Evolutionary conservation across 2,888 invertebrate genomes (phyloP).

Genomic region (Aethes cnicana): DNA sequence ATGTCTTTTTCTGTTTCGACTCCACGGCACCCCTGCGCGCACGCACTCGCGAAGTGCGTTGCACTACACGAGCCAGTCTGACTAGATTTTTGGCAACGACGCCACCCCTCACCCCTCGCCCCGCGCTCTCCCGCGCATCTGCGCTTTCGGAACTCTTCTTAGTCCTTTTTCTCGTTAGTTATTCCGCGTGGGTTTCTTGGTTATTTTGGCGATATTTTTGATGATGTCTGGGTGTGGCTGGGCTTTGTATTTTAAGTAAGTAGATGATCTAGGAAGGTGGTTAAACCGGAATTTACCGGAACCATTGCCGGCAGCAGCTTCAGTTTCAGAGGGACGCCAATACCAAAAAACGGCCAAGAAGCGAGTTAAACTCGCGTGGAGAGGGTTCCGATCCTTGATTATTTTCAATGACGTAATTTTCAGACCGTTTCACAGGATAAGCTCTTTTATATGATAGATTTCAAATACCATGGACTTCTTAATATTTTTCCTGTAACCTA

Average conservation of each 20-base stretch:
- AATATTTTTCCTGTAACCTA: too few relatives aligned
- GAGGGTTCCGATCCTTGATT: too few relatives aligned
- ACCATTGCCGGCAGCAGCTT: too few relatives aligned
- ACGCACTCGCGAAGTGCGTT: conserved; percentile 74
- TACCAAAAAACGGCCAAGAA: too few relatives aligned
- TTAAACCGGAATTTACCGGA: too few relatives aligned
- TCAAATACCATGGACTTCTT: too few relatives aligned
- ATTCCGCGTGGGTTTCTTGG: conserved; percentile 36
- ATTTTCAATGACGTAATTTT: too few relatives aligned
- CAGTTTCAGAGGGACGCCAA: too few relatives aligned
- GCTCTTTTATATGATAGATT: too few relatives aligned
- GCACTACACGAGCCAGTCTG: conserved; percentile 80
- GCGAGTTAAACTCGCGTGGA: too few relatives aligned
- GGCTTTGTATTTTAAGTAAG: not conserved
- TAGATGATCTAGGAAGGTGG: too few relatives aligned
- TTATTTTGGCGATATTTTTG: conserved; percentile 16
- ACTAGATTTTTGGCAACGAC: conserved; percentile 80
- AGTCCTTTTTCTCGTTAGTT: conserved; percentile 45
- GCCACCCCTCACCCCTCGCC: conserved; percentile 37
- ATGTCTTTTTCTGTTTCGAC: conserved; percentile 32
- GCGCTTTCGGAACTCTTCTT: conserved; percentile 62
- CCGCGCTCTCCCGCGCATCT: conserved; percentile 42
- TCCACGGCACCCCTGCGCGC: conserved; percentile 46
- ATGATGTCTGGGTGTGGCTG: conserved; percentile 4
- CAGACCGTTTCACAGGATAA: too few relatives aligned